phyloP scores from a whole-genome alignment of 2,797 vertebrate species.

The Limosa lapponica region DNA sequence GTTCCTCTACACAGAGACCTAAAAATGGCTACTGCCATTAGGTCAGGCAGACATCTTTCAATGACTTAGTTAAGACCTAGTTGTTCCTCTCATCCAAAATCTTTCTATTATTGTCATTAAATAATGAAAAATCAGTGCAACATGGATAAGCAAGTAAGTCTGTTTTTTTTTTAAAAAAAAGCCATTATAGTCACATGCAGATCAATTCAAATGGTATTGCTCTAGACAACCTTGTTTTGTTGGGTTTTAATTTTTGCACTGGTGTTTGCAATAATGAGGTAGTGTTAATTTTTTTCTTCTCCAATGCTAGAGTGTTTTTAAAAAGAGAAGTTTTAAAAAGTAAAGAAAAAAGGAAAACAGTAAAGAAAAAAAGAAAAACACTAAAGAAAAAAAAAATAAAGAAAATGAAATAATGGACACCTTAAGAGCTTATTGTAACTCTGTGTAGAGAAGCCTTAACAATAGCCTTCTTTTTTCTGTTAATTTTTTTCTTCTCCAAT shows the following conservation, averaged over 20 bases:
- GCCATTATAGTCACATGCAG: not conserved
- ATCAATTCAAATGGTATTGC: not conserved
- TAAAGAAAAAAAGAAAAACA: not conserved
- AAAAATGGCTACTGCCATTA: not conserved
- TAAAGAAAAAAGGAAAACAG: not conserved
- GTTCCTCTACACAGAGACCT: not conserved
- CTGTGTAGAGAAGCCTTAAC: not conserved
- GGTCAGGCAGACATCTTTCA: not conserved
- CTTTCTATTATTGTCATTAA: not conserved
- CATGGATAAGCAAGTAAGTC: not conserved
- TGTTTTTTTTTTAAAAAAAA: not conserved
- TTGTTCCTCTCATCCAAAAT: not conserved
- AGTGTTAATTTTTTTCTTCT: not conserved
- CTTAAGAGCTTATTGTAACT: not conserved
- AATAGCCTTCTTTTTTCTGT: not conserved
- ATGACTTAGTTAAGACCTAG: not conserved
- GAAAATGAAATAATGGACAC: not conserved
- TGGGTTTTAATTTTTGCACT: not conserved
- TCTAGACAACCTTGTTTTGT: not conserved
- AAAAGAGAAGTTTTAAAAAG: too few species aligned
- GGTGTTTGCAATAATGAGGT: not conserved
- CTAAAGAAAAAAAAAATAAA: not conserved
- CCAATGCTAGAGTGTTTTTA: not conserved
- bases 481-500: not conserved
- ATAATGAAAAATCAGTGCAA: not conserved